Conservation (phyloP, 2,113 vertebrate species). For the Phalacrocorax pelagicus region DNA sequence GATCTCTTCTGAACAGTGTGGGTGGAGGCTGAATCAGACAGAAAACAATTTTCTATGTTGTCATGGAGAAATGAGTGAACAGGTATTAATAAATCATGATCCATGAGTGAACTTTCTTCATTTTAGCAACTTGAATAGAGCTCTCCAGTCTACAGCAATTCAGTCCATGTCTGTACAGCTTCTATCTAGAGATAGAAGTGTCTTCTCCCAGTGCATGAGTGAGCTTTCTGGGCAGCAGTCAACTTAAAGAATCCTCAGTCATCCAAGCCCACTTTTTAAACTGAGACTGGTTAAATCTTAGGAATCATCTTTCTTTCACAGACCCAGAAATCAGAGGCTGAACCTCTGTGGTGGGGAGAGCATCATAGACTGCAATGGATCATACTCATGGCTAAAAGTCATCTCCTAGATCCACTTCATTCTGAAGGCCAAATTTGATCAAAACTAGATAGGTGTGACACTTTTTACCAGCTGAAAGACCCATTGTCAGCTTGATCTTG, state of each 20-base stretch:
- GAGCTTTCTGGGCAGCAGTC: not conserved
- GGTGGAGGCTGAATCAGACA: not conserved
- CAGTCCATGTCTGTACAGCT: not conserved
- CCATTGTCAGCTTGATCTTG: rapidly evolving
- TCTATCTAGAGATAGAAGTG: not conserved
- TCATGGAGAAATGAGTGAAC: not conserved
- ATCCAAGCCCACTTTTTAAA: not conserved
- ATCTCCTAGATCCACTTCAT: not conserved
- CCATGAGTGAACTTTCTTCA: rapidly evolving
- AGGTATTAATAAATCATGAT: not conserved
- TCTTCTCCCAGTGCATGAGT: not conserved
- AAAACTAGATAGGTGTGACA: not conserved
- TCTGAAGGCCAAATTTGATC: not conserved
- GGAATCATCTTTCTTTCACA: not conserved
- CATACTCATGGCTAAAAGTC: not conserved
- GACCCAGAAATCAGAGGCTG: not conserved
- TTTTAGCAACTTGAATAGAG: not conserved
- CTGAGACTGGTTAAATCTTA: not conserved
- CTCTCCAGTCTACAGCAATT: not conserved
- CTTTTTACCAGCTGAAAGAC: not conserved
- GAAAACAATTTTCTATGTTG: not conserved
- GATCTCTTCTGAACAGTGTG: not conserved
- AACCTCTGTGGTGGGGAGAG: not conserved
- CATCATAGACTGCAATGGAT: not conserved
- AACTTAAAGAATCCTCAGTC: not conserved